These are phyloP conservation scores for Ciconia maguari DNA, from an alignment of 2,113 vertebrate species.

Conservation along the genomic window DNA sequence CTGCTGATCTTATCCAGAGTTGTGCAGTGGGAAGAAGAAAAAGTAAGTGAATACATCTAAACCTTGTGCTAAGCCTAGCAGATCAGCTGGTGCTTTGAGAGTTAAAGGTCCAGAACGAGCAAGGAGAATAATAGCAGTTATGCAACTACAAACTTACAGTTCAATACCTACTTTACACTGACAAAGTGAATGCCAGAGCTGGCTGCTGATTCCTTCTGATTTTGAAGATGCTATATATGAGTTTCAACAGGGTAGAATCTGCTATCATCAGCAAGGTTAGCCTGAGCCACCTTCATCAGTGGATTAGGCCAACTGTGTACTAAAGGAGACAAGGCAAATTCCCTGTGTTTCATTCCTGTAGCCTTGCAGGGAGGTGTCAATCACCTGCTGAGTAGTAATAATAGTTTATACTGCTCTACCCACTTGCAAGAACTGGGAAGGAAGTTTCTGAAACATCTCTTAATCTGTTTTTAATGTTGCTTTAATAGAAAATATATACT, in stretches of 20 bases:
- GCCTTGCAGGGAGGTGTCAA: neutral
- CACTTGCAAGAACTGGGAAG: neutral
- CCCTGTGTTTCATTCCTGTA: neutral
- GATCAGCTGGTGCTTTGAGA: neutral
- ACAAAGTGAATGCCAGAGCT: neutral
- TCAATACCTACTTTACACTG: neutral
- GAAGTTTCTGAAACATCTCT: neutral
- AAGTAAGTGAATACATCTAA: neutral
- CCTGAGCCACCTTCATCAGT: neutral
- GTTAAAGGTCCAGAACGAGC: neutral
- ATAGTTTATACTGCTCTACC: neutral
- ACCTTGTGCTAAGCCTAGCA: neutral
- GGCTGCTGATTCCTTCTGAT: neutral
- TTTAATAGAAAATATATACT: neutral
- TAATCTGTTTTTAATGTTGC: neutral
- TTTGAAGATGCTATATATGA: neutral
- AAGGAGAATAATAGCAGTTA: neutral
- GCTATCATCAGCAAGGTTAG: neutral
- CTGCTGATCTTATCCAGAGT: too few relatives aligned
- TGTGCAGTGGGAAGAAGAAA: neutral
- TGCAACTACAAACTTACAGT: neutral
- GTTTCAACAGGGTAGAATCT: neutral
- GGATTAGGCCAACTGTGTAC: neutral
- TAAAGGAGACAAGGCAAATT: neutral
- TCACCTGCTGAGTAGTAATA: neutral